Conservation (phyloP, 2,888 invertebrate genomes). For the Sacculina carcini region DNA sequence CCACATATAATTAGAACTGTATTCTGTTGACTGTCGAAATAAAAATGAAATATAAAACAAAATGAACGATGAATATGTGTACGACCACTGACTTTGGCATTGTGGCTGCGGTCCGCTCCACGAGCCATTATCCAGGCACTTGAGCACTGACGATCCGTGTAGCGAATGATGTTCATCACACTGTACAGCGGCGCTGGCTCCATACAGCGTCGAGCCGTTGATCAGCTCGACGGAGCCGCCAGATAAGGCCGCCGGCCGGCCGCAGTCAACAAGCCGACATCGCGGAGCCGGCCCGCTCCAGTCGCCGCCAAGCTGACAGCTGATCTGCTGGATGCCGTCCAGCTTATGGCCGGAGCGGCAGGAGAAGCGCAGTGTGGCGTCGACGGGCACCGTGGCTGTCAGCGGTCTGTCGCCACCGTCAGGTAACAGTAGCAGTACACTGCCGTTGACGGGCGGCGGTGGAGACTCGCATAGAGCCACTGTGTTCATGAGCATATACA, state of each 20-base stretch:
- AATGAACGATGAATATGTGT: no score
- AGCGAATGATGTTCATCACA: slow-evolving; percentile 54
- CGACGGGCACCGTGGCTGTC: no score
- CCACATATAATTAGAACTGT: no score
- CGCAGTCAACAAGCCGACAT: slow-evolving; percentile 32
- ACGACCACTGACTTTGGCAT: slow-evolving; percentile 43
- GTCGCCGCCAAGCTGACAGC: slow-evolving; percentile 57
- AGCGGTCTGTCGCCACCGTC: neutral
- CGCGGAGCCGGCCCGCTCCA: slow-evolving; percentile 56
- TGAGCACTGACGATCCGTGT: slow-evolving; percentile 31
- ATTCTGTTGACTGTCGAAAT: no score
- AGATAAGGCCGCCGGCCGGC: slow-evolving; percentile 14
- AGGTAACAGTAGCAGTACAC: slow-evolving; percentile 58
- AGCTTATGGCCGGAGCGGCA: slow-evolving; percentile 62
- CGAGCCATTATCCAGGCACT: slow-evolving; percentile 32
- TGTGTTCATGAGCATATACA: no score
- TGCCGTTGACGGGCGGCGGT: slow-evolving; percentile 50
- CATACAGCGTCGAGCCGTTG: slow-evolving; percentile 67
- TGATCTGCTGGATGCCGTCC: slow-evolving; percentile 51
- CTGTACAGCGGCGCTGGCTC: slow-evolving; percentile 54
- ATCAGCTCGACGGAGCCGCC: slow-evolving; percentile 38
- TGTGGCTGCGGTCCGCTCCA: slow-evolving; percentile 60
- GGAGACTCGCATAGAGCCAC: no score
- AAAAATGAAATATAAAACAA: no score
- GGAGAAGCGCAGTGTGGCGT: slow-evolving; percentile 48